Evolutionary conservation across 2,888 invertebrate species (phyloP), one percentile per base, ranked within the genome.

Genomic region (Furcula furcula): DNA sequence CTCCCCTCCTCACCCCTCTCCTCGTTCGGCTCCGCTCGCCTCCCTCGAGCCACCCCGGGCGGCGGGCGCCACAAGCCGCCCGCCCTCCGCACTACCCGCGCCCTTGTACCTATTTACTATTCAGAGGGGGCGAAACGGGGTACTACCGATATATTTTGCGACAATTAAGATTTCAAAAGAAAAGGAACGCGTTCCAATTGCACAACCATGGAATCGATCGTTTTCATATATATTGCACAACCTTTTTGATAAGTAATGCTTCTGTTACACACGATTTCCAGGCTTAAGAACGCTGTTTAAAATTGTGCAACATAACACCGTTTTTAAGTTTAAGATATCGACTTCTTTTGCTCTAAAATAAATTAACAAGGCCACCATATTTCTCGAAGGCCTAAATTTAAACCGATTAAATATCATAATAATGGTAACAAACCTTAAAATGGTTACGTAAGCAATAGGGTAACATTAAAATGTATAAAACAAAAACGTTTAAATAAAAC

Each of bases 121-220:
- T 80, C 82, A 79, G 76, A 80, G 76, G 81, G 81, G 84, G 82
- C 76, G 76, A 76, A 76, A 70, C 77, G 70, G 78, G 68, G 76
- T 72, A 75, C 76, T 68, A 65, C 76, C 81, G 73, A 84, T 82
- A 84, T 78, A 83, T 83, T 84, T 82, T 72, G 84, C 77, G 80
- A 84, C 83, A 81, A 81, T 84, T 86, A 86, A 84, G 76, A 84
- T 79, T 78, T 80, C 72, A 74, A 77, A 81, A 82, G 75, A 73
- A 78, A 76, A 69, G 61, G 75, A 73, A 74, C 68, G 60, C 51
- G 67, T 65, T 63, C 64, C 56, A 56, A 72, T 80, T 77, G 73
- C 79, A 76, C 75, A 70, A 71, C 61, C 52, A 29, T 39, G 40
- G 41, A 34, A 65, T 64, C 62, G 67, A 65, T 64, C 64, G 59